Evolutionary conservation across 64 coral and sea anemone genomes (phyloP), one percentile per base, ranked within the genome.

Genomic region (Dendronephthya gigantea): DNA sequence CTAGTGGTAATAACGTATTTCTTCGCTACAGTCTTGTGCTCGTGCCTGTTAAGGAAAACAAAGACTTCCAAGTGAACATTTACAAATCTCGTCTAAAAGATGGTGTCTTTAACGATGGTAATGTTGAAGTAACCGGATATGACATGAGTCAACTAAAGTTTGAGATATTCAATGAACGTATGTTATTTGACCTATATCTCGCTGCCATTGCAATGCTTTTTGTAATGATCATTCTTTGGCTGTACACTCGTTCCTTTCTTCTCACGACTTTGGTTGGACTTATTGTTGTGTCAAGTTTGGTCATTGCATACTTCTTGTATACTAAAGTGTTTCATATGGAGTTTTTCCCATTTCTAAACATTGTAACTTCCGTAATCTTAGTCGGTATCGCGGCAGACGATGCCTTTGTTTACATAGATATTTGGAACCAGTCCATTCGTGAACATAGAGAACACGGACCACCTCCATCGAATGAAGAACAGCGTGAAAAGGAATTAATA

Each of bases 191-290:
- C 75, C 55, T 93, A 19, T 82, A 91, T 38, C 93, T 93, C 49
- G 89, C 94, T 3, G 89, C 92, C 1, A 93, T 98, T 4, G 94
- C 92, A 7, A 83, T 98, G 89, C 56, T 91, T 15, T 62, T 89
- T 9, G 90, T 98, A 17, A 23, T 93, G 7, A 58, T 91, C 0
- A 91, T 98, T 3, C 90, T 98, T 88, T 98, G 92, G 92, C 89
- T 98, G 41, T 98, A 98, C 68, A 98, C 94, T 0, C 92, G 91
- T 50, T 93, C 94, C n/a, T 84, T 98, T 68, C 87, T 98, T n/a
- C 25, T 98, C 19, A 98, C 92, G 0, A 81, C 89, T 19, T 89
- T 98, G 19, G 35, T 93, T 2, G 81, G 84, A 19, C 19, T 93
- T 27, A 91, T 90, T 56, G 94, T 98, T 2, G 87, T 98, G 12